Evolutionary conservation across 2,797 vertebrate species (phyloP).

Genomic region (Cetoscarus ocellatus): DNA sequence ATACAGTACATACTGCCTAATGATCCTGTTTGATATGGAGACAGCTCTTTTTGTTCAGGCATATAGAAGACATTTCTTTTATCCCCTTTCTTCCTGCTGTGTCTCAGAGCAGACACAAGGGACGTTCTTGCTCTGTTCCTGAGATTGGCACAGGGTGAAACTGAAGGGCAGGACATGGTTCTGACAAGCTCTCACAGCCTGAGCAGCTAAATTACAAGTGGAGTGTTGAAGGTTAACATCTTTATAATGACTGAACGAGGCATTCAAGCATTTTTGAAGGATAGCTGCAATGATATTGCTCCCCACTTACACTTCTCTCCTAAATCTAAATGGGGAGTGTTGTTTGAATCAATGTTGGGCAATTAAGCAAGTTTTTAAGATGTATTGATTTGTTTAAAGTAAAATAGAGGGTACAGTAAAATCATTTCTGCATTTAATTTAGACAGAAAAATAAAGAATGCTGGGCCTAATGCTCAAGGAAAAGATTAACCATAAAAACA

Average conservation of each 20-base stretch:
- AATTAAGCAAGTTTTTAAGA: no score
- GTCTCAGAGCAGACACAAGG: conserved; percentile 7
- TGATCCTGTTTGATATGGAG: conserved; percentile 15
- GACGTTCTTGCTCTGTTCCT: conserved; percentile 2
- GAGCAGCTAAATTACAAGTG: conserved; percentile 22
- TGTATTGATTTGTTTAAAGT: no score
- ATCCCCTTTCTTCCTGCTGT: not conserved
- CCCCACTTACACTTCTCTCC: not conserved
- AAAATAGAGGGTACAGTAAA: no score
- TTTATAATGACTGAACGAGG: conserved; percentile 4
- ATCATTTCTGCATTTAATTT: no score
- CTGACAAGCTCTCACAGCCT: conserved; percentile 40
- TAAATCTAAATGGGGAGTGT: conserved; percentile 19
- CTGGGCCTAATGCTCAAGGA: no score
- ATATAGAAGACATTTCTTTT: conserved; percentile 25
- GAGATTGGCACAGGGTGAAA: conserved; percentile 33
- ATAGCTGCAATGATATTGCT: not conserved
- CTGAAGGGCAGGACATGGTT: conserved; percentile 57
- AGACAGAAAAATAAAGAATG: no score
- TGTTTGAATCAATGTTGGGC: conserved; percentile 8
- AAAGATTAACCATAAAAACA: no score
- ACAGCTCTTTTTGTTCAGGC: conserved; percentile 13
- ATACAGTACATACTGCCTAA: not conserved
- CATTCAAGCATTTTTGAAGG: not conserved
- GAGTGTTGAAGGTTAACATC: conserved; percentile 3